phyloP scores from a whole-genome alignment of 2,797 vertebrate species.

The Garrulus glandarius region DNA sequence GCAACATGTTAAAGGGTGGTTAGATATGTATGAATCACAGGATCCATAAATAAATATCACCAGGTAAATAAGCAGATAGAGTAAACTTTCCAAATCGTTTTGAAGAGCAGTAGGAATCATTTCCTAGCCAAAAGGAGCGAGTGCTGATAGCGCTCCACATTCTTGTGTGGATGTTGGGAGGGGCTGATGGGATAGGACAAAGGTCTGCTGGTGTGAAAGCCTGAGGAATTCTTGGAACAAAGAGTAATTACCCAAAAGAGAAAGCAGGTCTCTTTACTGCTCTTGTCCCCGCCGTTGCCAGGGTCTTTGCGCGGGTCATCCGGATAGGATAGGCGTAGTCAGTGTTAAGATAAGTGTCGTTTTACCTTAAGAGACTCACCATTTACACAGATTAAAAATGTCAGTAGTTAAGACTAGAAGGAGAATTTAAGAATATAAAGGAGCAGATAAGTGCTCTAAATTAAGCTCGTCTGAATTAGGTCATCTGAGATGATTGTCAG shows the following conservation, averaged over 20 bases:
- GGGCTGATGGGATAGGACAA: background rate
- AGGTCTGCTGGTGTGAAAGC: background rate
- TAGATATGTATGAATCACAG: background rate
- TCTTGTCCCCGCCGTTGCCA: background rate
- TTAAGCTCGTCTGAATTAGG: background rate
- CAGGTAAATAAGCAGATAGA: background rate
- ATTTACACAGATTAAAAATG: background rate
- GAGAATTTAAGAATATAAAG: background rate
- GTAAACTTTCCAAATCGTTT: background rate
- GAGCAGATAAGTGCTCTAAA: background rate
- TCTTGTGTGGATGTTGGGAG: background rate
- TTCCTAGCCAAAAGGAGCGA: background rate
- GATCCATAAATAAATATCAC: background rate
- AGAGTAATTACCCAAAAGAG: background rate
- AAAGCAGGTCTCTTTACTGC: background rate
- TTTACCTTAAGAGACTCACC: background rate
- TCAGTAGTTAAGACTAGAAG: background rate
- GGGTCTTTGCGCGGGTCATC: background rate
- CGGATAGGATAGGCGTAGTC: rapidly evolving
- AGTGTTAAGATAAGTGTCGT: background rate
- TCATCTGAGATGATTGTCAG: background rate
- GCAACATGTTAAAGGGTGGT: background rate
- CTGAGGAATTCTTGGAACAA: background rate
- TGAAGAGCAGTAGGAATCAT: background rate
- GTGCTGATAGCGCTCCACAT: background rate